phyloP scores from a whole-genome alignment of 2,888 invertebrate species.

The Rugalucina vietnamica region DNA sequence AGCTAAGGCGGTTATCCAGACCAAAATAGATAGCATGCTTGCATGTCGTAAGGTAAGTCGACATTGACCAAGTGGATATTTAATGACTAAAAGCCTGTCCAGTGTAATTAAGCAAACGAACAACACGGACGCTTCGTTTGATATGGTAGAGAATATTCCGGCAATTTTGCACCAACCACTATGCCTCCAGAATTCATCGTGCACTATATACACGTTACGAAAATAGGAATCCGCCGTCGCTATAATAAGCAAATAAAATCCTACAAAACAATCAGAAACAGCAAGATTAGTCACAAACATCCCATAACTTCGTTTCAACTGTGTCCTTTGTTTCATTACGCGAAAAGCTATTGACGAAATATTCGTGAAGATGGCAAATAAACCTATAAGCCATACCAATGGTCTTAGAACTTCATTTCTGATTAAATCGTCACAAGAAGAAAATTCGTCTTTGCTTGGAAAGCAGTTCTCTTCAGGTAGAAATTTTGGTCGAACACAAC shows the following conservation, averaged over 20 bases:
- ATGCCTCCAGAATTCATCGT: constrained; percentile 62
- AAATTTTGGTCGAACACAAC: background rate
- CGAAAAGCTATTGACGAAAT: background rate
- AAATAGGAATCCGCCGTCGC: constrained; percentile 65
- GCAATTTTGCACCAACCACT: constrained; percentile 60
- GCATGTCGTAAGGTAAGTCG: constrained; percentile 67
- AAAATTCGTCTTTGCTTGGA: background rate
- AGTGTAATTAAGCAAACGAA: constrained; percentile 87
- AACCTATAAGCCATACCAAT: background rate
- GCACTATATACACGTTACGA: constrained; percentile 52
- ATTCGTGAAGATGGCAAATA: background rate
- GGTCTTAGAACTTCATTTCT: background rate
- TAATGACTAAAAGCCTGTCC: constrained; percentile 87
- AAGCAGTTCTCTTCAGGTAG: background rate
- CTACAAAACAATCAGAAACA: constrained; percentile 46
- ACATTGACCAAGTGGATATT: constrained; percentile 85
- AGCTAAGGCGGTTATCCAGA: constrained; percentile 73
- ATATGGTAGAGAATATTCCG: constrained; percentile 74
- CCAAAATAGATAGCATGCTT: constrained; percentile 52
- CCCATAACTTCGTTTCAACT: constrained; percentile 42
- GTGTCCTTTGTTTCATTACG: background rate
- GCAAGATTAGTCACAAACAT: constrained; percentile 58
- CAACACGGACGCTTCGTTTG: constrained; percentile 87
- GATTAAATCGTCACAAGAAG: background rate
- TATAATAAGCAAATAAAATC: constrained; percentile 51